Evolutionary conservation across 2,797 vertebrate species (phyloP), one percentile per base, ranked within the genome.

Genomic region (Rhodeus uyekii): DNA sequence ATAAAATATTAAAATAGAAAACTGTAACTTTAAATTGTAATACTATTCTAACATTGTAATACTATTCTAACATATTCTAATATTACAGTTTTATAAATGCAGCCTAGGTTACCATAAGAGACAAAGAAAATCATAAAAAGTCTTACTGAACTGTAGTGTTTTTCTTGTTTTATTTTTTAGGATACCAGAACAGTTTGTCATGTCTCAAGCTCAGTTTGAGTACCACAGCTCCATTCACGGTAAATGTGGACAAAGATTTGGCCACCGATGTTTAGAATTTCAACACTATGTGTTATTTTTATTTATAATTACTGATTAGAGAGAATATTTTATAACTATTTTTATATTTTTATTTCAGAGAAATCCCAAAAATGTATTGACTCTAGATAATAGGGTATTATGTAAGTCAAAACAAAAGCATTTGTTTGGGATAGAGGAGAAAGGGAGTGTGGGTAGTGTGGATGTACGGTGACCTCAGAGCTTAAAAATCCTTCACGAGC

Each of bases 331-430:
- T 67, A 46, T 42, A 44, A n/a, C n/a, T n/a, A n/a, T n/a, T n/a
- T n/a, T n/a, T n/a, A n/a, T n/a, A n/a, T n/a, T n/a, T n/a, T n/a
- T n/a, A n/a, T n/a, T n/a, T 78, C 61, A 42, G 5, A 78, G 36
- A 18, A 72, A 71, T 58, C 13, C 48, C 42, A 68, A 78, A 36
- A 68, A 69, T n/a, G 0, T 36, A 68, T 71, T 61, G 39, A 80
- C 78, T 78, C 34, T 61, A 36, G 39, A 72, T 80, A 71, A 71
- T 58, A 58, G n/a, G 69, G 50, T 60, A 75, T 75, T 44, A 42
- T n/a, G 36, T 4, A 32, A 71, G 39, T 80, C 78, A 60, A 80
- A 71, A 80, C 38, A 69, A 58, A 69, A 42, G 48, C 24, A n/a
- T 60, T n/a, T 72, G 67, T 61, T 67, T 78, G 63, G 76, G 53